A percentile compares a stretch with the other conserved stretches of the same genome.
Evolutionary conservation across 1,140 invertebrate genomes (phyloP).

Genomic region (Scylla paramamosain): DNA sequence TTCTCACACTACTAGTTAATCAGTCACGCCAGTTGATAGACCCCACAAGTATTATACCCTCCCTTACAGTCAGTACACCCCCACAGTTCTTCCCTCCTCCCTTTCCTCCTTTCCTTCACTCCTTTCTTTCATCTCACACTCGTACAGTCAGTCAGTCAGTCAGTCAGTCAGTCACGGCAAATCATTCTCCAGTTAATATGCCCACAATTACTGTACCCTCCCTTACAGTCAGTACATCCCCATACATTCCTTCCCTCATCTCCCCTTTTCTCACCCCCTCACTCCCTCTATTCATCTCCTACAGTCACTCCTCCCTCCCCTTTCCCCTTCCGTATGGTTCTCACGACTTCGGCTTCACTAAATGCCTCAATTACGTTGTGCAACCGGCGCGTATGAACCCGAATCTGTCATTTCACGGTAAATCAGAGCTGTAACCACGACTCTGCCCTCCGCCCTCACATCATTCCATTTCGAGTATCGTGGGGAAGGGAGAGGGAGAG

Average conservation of each 20-base stretch:
- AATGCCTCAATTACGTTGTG: conserved; percentile 42
- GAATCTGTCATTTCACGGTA: conserved; percentile 55
- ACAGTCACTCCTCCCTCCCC: background rate
- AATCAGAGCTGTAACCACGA: conserved; percentile 49
- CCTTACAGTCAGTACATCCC: background rate
- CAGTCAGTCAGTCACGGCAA: no score
- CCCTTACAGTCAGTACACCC: no score
- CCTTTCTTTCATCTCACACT: background rate
- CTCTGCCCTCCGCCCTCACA: background rate
- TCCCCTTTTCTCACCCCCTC: background rate
- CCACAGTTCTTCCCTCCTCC: background rate
- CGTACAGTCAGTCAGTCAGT: no score
- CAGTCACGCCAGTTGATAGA: no score
- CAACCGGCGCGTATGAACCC: background rate
- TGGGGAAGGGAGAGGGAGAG: background rate
- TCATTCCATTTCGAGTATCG: background rate
- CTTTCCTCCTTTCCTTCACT: background rate
- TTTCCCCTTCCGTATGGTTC: background rate
- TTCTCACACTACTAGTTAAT: no score
- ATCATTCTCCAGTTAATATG: no score
- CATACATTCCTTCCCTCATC: background rate
- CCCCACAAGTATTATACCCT: no score
- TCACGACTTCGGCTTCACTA: conserved; percentile 24
- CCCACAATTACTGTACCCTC: background rate
- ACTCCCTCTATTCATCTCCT: background rate